Conservation (phyloP, 2,888 invertebrate genomes). For the Pilophorus perplexus region DNA sequence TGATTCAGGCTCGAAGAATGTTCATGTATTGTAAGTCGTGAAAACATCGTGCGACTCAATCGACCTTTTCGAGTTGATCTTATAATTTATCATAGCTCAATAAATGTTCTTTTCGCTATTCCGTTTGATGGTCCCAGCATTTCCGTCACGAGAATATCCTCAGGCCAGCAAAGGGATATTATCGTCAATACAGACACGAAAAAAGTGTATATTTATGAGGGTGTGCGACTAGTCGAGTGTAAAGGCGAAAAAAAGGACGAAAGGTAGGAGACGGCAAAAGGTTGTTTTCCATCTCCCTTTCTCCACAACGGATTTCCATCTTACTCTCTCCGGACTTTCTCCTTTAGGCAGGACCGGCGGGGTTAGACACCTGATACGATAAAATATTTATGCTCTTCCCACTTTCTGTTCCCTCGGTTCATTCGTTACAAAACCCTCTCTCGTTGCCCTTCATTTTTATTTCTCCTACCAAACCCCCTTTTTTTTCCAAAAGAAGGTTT, state of each 20-base stretch:
- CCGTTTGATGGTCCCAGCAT: no score
- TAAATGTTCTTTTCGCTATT: no score
- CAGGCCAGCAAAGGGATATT: not conserved
- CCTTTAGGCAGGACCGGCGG: not conserved
- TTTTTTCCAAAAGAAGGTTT: not conserved
- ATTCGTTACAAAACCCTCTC: not conserved
- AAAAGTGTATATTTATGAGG: slow-evolving; percentile 15
- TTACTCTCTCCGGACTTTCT: not conserved
- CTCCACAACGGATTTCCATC: not conserved
- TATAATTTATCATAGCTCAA: no score
- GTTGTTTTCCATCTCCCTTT: not conserved
- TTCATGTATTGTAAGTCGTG: no score
- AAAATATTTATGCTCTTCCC: slow-evolving; percentile 20
- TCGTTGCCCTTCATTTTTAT: not conserved
- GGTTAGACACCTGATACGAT: slow-evolving; percentile 25
- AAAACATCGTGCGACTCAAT: no score
- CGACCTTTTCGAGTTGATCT: no score
- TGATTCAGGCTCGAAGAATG: no score
- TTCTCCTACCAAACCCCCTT: not conserved
- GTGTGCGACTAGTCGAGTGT: slow-evolving; percentile 10
- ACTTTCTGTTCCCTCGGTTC: not conserved
- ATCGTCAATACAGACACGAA: slow-evolving; percentile 9
- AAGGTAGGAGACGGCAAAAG: not conserved
- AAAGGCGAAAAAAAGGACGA: slow-evolving; percentile 6
- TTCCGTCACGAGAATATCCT: no score